Percentiles rank a stretch among this genome's conserved stretches.
phyloP scores from a whole-genome alignment of 2,888 invertebrate species.

The Drosophila kuntzei region DNA sequence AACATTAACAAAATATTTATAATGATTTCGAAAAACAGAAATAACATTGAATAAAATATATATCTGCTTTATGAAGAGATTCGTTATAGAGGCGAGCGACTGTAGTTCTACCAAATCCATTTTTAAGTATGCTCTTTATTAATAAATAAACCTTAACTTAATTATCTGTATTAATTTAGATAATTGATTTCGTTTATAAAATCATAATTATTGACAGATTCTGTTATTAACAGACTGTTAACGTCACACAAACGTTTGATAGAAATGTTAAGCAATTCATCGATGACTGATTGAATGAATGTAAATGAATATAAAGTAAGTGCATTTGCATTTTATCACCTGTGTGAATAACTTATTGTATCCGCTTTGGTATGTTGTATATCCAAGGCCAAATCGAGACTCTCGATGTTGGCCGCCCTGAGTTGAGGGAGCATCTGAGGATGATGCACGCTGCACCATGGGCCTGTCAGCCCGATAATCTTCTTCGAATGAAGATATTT shows the following conservation, averaged over 20 bases:
- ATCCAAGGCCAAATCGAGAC: slow-evolving; percentile 86
- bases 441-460: slow-evolving; percentile 86
- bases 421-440: slow-evolving; percentile 85
- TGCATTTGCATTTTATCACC: slow-evolving; percentile 66
- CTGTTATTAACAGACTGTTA: background rate
- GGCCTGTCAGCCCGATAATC: slow-evolving; percentile 86
- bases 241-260: background rate
- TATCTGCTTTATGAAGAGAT: background rate
- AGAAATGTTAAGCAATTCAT: background rate
- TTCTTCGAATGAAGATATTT: slow-evolving; percentile 86
- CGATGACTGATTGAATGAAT: background rate
- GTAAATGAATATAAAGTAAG: background rate
- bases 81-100: too few species aligned
- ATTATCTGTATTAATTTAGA: background rate
- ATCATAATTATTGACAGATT: background rate
- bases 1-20: too few species aligned
- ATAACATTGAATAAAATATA: too few species aligned
- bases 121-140: too few species aligned
- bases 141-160: too few species aligned
- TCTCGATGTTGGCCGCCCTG: slow-evolving; percentile 85
- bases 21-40: too few species aligned
- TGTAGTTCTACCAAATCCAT: too few species aligned
- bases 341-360: slow-evolving; percentile 86
- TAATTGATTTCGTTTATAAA: background rate
- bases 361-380: slow-evolving; percentile 85